Evolutionary conservation across 2,113 vertebrate species (phyloP), one percentile per base, ranked within the genome.

Genomic region (Triplophysa siluroides): DNA sequence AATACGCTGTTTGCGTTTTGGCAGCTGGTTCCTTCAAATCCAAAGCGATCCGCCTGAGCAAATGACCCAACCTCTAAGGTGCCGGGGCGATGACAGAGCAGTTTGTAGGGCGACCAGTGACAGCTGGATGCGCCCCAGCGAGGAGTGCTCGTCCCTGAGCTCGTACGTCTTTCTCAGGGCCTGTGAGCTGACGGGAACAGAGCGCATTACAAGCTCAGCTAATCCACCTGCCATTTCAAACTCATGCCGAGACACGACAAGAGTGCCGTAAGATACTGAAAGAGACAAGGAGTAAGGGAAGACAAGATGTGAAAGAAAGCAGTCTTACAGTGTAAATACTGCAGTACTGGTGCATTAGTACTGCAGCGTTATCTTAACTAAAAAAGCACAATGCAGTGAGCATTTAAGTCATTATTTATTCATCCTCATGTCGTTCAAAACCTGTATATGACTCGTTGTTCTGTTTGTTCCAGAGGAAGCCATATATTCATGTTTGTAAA

Each of bases 31-130:
- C 41, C 45, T 60, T 38, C 67, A 38, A 5, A 2, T 18, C 43
- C 33, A 58, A 52, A 21, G 45, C 18, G 47, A 72, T 63, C 12
- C 63, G 41, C 73, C 73, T 63, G 73, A 76, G 73, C 60, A 76
- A 76, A 76, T 76, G 41, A 76, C 56, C 78, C n/a, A 71, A 47
- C 43, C 67, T 52, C 56, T 19, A 41, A 8, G 43, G 8, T n/a
- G 23, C 63, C 56, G 9, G 72, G 24, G 18, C 12, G 56, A 81
- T 81, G 72, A 81, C 72, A 61, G 64, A 69, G 72, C 64, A 69
- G 64, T 68, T 68, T 70, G 65, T 76, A 50, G 73, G 73, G 47
- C 64, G 41, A 60, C 29, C 58, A 24, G 47, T 71, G 69, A 78
- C 76, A 72, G 76, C 68, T 78, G 67, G 76, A 78, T 74, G 61